Percentiles rank a stretch among this genome's conserved stretches.
Conservation (phyloP, 2,797 vertebrate species). For the Diplodus sargus region DNA sequence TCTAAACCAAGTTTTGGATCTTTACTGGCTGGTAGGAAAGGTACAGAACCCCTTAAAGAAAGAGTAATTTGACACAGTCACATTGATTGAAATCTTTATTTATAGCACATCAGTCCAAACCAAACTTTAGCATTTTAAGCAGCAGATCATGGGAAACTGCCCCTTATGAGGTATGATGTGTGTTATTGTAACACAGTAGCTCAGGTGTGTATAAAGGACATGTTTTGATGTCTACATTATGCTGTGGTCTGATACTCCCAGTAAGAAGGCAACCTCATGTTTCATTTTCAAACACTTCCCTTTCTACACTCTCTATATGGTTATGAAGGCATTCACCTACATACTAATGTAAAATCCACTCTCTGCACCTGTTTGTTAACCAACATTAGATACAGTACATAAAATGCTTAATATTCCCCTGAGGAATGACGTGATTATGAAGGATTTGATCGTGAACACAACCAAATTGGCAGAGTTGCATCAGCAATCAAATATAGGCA, state of each 20-base stretch:
- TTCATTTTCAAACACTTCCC: constrained; percentile 20
- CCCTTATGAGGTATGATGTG: constrained; percentile 26
- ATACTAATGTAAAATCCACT: constrained; percentile 12
- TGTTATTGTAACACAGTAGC: constrained; percentile 47
- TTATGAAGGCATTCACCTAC: constrained; percentile 25
- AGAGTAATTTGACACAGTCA: background rate
- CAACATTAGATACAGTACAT: constrained; percentile 47
- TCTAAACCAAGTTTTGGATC: constrained; percentile 3
- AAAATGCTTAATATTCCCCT: constrained; percentile 29
- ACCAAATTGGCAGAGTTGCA: constrained; percentile 34
- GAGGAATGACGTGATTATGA: constrained; percentile 37
- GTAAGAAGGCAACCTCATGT: constrained; percentile 33
- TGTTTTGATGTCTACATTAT: constrained; percentile 30
- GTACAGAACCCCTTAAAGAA: background rate
- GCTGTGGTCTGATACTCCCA: constrained; percentile 8
- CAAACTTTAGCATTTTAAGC: constrained; percentile 25
- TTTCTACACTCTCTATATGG: constrained; percentile 9
- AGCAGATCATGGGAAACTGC: constrained; percentile 21
- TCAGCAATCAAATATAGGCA: constrained; percentile 22
- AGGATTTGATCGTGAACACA: constrained; percentile 21
- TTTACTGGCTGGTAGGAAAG: background rate
- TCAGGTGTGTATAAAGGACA: constrained; percentile 20
- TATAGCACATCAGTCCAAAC: constrained; percentile 42
- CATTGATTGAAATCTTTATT: constrained; percentile 59
- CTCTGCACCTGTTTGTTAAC: constrained; percentile 9